Base-by-base conservation (phyloP, 2,113 vertebrate species). In the Toxotes jaculatrix region DNA sequence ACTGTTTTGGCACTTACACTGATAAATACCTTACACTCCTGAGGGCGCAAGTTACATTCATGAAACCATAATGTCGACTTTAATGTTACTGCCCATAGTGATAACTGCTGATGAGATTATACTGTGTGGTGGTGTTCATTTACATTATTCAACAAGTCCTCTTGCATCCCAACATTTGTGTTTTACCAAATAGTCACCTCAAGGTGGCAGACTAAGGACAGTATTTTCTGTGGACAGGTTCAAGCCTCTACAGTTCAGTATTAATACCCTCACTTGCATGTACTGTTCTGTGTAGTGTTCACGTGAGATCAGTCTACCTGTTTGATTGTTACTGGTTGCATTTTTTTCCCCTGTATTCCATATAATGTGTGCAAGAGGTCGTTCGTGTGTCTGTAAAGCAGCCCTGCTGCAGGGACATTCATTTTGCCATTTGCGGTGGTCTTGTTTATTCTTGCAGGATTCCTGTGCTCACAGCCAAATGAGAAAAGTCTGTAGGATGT, bases 101-200 rank as follows among this genome's bases (percentile, higher is more conserved):
- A 67, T 66, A 34, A 74, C 64, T 87, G 88, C 82, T 87, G 78
- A 63, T 77, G 74, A 81, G 70, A 76, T 79, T 77, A 81, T 66
- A 38, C 31, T 64, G 10, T 38, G 32, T 69, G 40, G 23, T 23
- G 0, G 1, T 59, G 53, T 67, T 70, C 10, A 64, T 70, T 70
- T 60, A 17, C 0, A 0, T 81, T 57, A 21, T 42, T 43, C 4
- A 16, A 45, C 17, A 40, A 8, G 4, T 51, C 59, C 23, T 77
- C 38, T 23, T 31, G 11, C 34, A n/a, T 69, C 61, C 71, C 53
- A 27, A 71, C 1, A 6, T 64, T 72, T 64, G 21, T 74, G 36
- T 59, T 67, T 73, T 69, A 40, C 32, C 49, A 31, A 42, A 23
- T 40, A 1, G 42, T 76, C 60, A 27, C 90, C 83, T 83, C 74